Conservation (phyloP, 2,797 vertebrate species). For the Oreochromis grahami region DNA sequence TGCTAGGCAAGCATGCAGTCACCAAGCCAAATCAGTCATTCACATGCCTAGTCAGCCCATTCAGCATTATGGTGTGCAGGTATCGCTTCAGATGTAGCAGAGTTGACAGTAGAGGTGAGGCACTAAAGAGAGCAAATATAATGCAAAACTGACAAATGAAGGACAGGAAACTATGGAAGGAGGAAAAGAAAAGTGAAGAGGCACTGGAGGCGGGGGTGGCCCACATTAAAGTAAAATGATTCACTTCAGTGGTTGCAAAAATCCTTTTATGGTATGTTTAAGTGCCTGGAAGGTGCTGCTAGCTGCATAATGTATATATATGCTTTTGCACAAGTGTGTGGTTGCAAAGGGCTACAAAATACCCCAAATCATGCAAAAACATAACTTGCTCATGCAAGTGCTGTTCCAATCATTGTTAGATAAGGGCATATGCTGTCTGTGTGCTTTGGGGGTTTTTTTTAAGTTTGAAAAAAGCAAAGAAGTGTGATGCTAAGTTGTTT, state of each 20-base stretch:
- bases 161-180: neutral
- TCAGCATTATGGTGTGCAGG: constrained; percentile 44
- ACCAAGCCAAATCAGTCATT: constrained; percentile 56
- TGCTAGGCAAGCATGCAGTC: constrained; percentile 46
- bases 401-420: neutral
- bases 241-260: constrained; percentile 9
- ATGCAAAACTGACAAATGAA: neutral
- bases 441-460: neutral
- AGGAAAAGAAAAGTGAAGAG: neutral
- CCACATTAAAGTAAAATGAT: neutral
- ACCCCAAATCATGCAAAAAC: neutral
- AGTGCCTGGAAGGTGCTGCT: neutral
- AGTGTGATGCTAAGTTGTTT: neutral
- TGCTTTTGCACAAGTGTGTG: neutral
- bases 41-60: constrained; percentile 64
- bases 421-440: neutral
- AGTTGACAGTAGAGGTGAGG: neutral
- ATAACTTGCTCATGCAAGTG: neutral
- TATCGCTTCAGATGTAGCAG: constrained; percentile 23
- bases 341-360: neutral
- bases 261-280: constrained; percentile 15
- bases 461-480: neutral
- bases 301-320: neutral
- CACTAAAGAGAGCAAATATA: neutral
- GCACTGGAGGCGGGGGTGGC: neutral